Percentiles rank a stretch among this genome's conserved stretches.
Evolutionary conservation across 2,113 vertebrate species (phyloP).

Genomic region (Peromyscus maniculatus): DNA sequence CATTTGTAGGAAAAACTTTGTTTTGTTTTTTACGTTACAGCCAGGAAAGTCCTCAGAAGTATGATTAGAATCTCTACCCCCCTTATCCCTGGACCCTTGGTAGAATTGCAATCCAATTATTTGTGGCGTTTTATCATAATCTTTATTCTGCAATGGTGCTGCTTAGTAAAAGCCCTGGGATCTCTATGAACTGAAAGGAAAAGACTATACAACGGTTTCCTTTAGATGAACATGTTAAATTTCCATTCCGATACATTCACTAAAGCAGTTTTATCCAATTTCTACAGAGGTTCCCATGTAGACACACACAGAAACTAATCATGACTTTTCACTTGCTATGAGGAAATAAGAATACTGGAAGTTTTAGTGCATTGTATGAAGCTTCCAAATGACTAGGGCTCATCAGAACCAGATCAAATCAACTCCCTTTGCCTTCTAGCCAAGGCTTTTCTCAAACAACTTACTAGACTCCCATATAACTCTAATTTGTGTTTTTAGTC

Average conservation of each 20-base stretch:
- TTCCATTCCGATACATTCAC: not conserved
- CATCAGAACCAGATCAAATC: not conserved
- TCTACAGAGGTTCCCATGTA: not conserved
- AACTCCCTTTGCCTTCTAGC: not conserved
- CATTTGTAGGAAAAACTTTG: not conserved
- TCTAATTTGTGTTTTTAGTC: not conserved
- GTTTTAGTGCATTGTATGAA: not conserved
- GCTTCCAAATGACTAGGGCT: not conserved
- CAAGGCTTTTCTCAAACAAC: not conserved
- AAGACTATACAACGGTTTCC: not conserved
- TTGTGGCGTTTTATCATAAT: not conserved
- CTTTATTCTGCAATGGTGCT: not conserved
- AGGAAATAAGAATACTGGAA: not conserved
- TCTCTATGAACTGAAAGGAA: not conserved
- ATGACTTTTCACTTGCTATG: not conserved
- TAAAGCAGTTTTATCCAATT: not conserved
- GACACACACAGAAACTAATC: not conserved
- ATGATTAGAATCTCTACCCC: not conserved
- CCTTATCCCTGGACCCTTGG: fast-evolving
- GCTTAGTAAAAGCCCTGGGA: not conserved
- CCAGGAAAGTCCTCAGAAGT: not conserved
- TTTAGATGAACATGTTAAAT: not conserved
- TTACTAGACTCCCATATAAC: not conserved
- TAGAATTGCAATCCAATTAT: not conserved
- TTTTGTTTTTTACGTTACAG: not conserved